phyloP scores from a whole-genome alignment of 2,888 invertebrate species.

The Cerceris rybyensis region DNA sequence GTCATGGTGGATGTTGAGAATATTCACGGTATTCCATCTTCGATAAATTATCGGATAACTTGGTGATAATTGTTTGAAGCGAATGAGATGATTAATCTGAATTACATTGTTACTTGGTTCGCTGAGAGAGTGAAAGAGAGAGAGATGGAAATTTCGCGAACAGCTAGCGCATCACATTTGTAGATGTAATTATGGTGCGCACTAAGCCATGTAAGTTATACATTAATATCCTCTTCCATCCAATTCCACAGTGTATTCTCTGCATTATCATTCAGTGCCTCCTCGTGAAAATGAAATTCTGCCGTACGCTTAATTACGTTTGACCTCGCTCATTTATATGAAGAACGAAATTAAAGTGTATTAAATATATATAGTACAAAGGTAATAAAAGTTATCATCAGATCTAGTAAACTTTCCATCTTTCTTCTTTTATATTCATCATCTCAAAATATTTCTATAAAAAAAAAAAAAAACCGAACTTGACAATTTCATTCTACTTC shows the following conservation, averaged over 20 bases:
- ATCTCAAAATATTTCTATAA: too few relatives aligned
- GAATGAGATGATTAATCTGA: constrained; percentile 6
- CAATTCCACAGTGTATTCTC: constrained; percentile 5
- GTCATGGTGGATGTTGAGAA: too few relatives aligned
- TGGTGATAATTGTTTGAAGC: neutral
- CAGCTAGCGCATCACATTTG: constrained; percentile 4
- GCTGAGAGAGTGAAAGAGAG: neutral
- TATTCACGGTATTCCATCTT: too few relatives aligned
- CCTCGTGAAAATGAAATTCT: constrained; percentile 40
- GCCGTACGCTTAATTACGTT: constrained; percentile 46
- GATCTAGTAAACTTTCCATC: too few relatives aligned
- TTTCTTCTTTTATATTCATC: too few relatives aligned
- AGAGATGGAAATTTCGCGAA: neutral
- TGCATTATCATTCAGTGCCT: constrained; percentile 23
- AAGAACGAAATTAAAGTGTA: constrained; percentile 8
- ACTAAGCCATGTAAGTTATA: constrained; percentile 42
- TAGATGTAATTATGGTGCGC: constrained; percentile 28
- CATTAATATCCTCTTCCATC: constrained; percentile 46
- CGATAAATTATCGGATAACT: too few relatives aligned
- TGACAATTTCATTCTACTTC: too few relatives aligned
- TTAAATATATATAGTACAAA: too few relatives aligned
- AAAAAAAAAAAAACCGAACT: too few relatives aligned
- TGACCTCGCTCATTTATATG: constrained; percentile 27
- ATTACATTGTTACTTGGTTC: neutral
- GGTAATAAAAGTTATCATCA: too few relatives aligned